phyloP scores from a whole-genome alignment of 2,888 invertebrate species.

The Drosophila diplacantha region DNA sequence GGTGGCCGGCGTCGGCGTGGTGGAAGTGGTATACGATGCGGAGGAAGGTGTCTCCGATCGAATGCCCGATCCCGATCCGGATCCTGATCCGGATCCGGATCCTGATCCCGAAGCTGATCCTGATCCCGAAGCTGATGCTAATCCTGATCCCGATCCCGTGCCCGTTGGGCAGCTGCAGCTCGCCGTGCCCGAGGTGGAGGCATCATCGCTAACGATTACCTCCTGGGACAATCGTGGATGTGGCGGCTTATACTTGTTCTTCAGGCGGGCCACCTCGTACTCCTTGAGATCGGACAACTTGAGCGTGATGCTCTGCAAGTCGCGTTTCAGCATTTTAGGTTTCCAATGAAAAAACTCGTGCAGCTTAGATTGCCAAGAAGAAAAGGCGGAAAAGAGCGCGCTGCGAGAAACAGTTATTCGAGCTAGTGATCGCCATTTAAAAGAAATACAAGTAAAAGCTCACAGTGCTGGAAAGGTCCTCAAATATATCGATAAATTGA shows the following conservation, averaged over 20 bases:
- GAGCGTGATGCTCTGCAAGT: slow-evolving; percentile 49
- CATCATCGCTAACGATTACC: slow-evolving; percentile 22
- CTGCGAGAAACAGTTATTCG: slow-evolving; percentile 15
- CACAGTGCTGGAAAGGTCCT: not conserved
- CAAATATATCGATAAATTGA: not conserved
- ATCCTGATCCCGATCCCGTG: not conserved
- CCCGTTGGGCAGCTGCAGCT: slow-evolving; percentile 24
- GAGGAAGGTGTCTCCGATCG: slow-evolving; percentile 28
- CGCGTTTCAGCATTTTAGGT: slow-evolving; percentile 49
- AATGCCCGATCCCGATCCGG: not conserved
- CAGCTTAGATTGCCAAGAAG: not conserved
- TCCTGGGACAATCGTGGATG: slow-evolving; percentile 14
- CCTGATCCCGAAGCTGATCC: slow-evolving; percentile 4
- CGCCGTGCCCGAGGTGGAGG: slow-evolving; percentile 29
- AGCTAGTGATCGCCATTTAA: not conserved
- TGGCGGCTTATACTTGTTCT: slow-evolving; percentile 35
- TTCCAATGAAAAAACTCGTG: no score
- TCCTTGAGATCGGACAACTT: slow-evolving; percentile 53
- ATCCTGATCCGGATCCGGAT: not conserved
- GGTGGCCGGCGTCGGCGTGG: slow-evolving; percentile 48
- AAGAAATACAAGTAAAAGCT: no score
- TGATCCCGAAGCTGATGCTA: not conserved
- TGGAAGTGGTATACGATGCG: slow-evolving; percentile 30
- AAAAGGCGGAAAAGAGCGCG: not conserved
- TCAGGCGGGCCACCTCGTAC: slow-evolving; percentile 46